Base-by-base conservation (phyloP, 2,113 vertebrate genomes). In the Sus scrofa region DNA sequence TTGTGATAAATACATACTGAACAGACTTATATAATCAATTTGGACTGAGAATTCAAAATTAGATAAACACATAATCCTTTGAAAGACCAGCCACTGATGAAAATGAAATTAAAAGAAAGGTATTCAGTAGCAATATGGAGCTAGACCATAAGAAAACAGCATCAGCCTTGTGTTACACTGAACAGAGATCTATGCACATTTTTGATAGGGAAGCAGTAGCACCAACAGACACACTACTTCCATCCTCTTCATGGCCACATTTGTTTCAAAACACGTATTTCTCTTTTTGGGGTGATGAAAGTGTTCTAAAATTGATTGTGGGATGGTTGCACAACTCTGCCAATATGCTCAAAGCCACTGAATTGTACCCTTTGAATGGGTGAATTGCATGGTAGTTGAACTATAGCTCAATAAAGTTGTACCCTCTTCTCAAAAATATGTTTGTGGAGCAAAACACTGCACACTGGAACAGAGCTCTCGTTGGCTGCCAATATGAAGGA, bases 241-340 rank as follows among this genome's bases (percentile, higher is more conserved):
- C 75, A 90, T 39, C 18, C 24, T 65, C 34, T 74, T 79, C 0
- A 0, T 32, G 44, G 39, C 26, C 70, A 62, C 50, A 52, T 84
- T 78, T 94, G 70, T 94, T 94, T 93, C 89, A 91, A 94, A 92
- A 82, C 34, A 86, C 13, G 3, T 44, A 32, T 94, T 94, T 94
- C 63, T 90, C 26, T 92, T 90, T 82, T 34, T 1, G 8, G n/a
- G 34, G 30, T 96, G 58, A 91, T 52, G 34, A 86, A 95, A 86
- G 52, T 89, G 16, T 89, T 93, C 62, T 93, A 89, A 97, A 91
- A 91, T 27, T 81, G 24, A 84, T 27, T 93, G 62, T 91, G 68
- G 34, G 15, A 74, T 32, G 27, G 34, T 44, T 83, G 10, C 39
- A 74, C 19, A 96, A 92, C 9, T 88, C 63, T 44, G 26, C 73